Evolutionary conservation across 1,140 invertebrate species (phyloP), one percentile per base, ranked within the genome.

Genomic region (Trichonephila clavipes): DNA sequence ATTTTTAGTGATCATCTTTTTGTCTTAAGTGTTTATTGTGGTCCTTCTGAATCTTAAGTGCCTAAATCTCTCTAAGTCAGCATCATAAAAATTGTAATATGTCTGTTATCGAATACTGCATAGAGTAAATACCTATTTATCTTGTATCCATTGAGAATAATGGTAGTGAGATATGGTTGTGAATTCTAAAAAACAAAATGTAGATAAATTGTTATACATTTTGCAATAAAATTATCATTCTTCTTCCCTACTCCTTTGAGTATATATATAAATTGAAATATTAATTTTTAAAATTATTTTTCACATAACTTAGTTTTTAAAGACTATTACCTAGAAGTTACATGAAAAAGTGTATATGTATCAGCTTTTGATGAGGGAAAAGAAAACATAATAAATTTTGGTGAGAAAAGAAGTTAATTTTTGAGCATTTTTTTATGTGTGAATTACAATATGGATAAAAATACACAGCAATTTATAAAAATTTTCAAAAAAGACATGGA

Each of bases 21-120:
- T 2, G n/a, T 72, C 2, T 72, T n/a, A 24, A 72, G 24, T 72
- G 28, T 72, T 72, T 72, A 16, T 72, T 72, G 24, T 72, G 69
- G 24, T 72, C 69, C 24, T 72, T 72, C 69, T 72, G 28, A 72
- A 72, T 72, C 24, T 34, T 40, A 72, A 72, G 69, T 72, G 69
- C 69, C 69, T 72, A 72, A 72, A n/a, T n/a, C n/a, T n/a, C 69
- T 72, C 28, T 72, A 72, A 72, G 16, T 72, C 14, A 34, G 24
- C 24, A 34, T 72, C 24, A 34, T 34, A 72, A 16, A 72, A 28
- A 72, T 28, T 28, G 14, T 12, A 8, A 8, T 72, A 72, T 12
- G 69, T 12, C 14, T 72, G 24, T 28, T 28, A 24, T n/a, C 28
- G 2, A 40, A 34, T 72, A 72, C 24, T 72, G 24, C 24, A 16